Base-by-base conservation (phyloP, 2,888 invertebrate species). In the Darwinula stevensoni region DNA sequence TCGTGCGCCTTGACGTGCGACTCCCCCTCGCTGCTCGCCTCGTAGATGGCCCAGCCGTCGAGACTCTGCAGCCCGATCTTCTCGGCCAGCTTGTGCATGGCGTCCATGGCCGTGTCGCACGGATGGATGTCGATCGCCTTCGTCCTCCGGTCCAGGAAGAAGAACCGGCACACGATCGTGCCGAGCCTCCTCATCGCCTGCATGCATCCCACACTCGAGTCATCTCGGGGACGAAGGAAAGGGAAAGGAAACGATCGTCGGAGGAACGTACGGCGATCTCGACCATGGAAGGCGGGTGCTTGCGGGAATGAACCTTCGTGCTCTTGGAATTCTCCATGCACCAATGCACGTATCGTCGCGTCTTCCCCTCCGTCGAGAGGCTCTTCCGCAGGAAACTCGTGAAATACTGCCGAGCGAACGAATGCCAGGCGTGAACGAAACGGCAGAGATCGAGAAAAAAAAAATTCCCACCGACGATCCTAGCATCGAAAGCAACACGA, bases 71-170 rank as follows among this genome's bases (percentile, higher is more conserved):
- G 59, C 16, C 74, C 76, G 27, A 56, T 51, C 49, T 84, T 75
- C 49, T 82, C 78, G 0, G 84, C 80, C 16, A 88, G 57, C 41
- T 80, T 72, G 3, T 69, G 64, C 3, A 84, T 71, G 0, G 84
- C 82, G 45, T 84, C 84, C 14, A 72, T 69, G 1, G 82, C 82
- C 3, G 84, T 84, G 49, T 88, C 84, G 2, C 78, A 78, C 2
- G 86, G 82, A 56, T 84, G 82, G 15, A 88, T 75, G 50, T 84
- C 82, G 38, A 88, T 76, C 1, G 86, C 84, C 51, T 86, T 88
- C 2, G 84, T 84, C 34, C 84, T 65, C 0, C 84, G 82, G 51
- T 88, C 86, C 48, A 88, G 60, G 56, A 88, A 84, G 59, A 82
- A 82, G 54, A 88, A 82, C 30, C 52, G 38, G 48, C 82, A 84